Evolutionary conservation across 2,113 vertebrate species (phyloP), one percentile per base, ranked within the genome.

Genomic region (Corythornis vintsioides): DNA sequence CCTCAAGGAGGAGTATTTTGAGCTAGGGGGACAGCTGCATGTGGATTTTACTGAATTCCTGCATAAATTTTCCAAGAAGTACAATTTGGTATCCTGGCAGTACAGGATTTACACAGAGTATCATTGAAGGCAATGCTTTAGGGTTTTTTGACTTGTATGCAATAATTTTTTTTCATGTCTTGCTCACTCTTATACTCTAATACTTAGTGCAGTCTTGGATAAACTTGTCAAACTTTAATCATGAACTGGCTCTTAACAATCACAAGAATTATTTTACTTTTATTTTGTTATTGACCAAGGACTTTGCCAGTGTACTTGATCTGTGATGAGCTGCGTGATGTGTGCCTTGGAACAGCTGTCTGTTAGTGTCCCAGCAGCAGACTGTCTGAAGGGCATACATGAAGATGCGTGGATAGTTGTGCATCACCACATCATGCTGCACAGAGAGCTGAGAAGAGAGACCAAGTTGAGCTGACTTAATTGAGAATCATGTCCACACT

Each of bases 391-490:
- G 83, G 91, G 38, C 55, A 17, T 24, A 24, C 2, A 0, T 38
- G 66, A 60, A 84, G 71, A 72, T 12, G 10, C 53, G 16, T 0
- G 1, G 57, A 18, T 67, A 26, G 61, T 9, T 85, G 42, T 40
- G 43, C 29, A 6, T 65, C 71, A 11, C 35, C 18, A 5, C 2
- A 0, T 43, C 1, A 0, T 22, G 33, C 74, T 69, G 63, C 42
- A 13, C 2, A 2, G 38, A 18, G 50, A 70, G 28, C 71, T 73
- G 82, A 82, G 77, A 35, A 18, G 21, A 71, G 31, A 24, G 64
- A 67, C 52, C 20, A 60, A 71, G 40, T 40, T 77, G 3, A 84
- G 79, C 16, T 71, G 72, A 7, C 65, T 83, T 85, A 56, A 79
- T 25, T 55, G 86, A 85, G 67, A 86, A 20, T 64, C 24, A 13